Conservation (phyloP, 2,113 vertebrate species). For the Cyphomyrus plagiostoma region DNA sequence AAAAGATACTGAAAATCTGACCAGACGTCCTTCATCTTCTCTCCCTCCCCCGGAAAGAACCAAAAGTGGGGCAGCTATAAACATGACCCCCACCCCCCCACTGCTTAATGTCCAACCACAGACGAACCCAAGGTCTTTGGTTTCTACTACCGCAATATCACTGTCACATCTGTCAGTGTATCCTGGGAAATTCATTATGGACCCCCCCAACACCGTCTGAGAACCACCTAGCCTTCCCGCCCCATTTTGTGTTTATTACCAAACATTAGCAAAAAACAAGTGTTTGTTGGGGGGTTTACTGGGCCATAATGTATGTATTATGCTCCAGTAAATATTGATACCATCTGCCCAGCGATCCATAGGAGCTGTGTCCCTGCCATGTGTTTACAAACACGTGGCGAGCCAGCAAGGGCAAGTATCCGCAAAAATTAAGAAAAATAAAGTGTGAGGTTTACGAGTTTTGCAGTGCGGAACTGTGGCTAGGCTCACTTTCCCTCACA, state of each 20-base stretch:
- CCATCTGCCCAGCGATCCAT: background rate
- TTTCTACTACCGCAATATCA: background rate
- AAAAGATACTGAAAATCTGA: background rate
- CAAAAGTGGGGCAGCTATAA: background rate
- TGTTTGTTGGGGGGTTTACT: background rate
- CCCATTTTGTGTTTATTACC: background rate
- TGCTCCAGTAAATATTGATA: background rate
- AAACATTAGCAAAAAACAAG: constrained; percentile 8
- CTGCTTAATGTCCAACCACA: background rate
- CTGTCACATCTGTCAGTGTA: background rate
- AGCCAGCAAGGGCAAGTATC: background rate
- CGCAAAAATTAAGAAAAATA: background rate
- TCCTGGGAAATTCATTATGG: background rate
- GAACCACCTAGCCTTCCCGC: background rate
- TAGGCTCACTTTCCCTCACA: background rate
- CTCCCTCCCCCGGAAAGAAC: background rate
- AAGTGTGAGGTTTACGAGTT: background rate
- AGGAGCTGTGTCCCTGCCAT: background rate
- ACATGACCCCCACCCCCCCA: background rate
- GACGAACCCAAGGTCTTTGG: background rate
- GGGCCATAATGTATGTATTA: background rate
- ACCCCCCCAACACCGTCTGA: background rate
- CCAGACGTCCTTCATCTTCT: background rate
- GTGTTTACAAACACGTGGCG: background rate
- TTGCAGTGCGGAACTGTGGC: background rate